Evolutionary conservation across 2,888 invertebrate genomes (phyloP).

Genomic region (Timema podura): DNA sequence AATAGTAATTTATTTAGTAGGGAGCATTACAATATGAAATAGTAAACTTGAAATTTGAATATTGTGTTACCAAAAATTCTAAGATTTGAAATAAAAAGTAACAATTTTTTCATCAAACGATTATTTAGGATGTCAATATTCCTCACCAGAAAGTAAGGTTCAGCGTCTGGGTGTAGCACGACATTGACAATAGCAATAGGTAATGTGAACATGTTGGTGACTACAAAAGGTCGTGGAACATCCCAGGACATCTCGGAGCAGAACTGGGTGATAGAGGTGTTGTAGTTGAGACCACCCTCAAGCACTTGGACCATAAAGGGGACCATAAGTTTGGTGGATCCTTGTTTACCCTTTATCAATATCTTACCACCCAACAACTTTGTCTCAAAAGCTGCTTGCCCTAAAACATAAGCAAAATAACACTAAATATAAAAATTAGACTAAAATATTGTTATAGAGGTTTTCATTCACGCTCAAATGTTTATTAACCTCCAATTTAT

Average conservation of each 20-base stretch:
- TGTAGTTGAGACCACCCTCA: conserved; percentile 55
- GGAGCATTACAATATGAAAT: no score
- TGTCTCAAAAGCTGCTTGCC: conserved; percentile 53
- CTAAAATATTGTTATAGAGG: no score
- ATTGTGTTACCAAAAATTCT: background rate
- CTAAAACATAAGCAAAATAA: conserved; percentile 38
- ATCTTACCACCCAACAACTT: conserved; percentile 56
- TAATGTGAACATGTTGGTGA: conserved; percentile 69
- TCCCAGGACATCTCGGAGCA: conserved; percentile 41
- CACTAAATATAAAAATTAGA: no score
- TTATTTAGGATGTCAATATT: no score
- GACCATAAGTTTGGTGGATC: conserved; percentile 51
- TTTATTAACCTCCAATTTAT: no score
- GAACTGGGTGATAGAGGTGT: conserved; percentile 52
- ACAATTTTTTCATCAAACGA: conserved; percentile 24
- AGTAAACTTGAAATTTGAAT: background rate
- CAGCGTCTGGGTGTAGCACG: conserved; percentile 57
- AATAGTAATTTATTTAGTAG: no score
- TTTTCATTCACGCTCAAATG: no score
- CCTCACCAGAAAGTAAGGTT: conserved; percentile 57
- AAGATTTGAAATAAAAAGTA: background rate
- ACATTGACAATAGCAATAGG: conserved; percentile 70
- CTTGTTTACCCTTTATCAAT: conserved; percentile 50
- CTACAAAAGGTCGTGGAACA: conserved; percentile 50
- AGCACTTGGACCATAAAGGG: conserved; percentile 61